Evolutionary conservation across 37 sponge, comb jelly and placozoan species (phyloP).

Genomic region (Aplysina aerophoba): DNA sequence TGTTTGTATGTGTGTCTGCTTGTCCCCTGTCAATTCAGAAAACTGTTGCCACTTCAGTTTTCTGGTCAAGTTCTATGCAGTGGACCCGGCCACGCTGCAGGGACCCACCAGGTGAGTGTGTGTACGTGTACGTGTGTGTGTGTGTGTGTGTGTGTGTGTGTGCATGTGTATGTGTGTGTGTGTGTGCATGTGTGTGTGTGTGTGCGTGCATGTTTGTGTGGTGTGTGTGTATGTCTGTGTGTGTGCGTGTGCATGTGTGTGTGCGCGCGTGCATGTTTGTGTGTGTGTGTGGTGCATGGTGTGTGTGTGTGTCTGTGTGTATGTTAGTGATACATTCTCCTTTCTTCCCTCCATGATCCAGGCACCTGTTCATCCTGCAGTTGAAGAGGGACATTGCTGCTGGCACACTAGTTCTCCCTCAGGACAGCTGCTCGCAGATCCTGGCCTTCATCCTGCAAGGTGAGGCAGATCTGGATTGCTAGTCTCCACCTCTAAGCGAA

Average conservation of each 20-base stretch:
- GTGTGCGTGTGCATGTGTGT: slow-evolving; percentile 8
- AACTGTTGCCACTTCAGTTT: slow-evolving; percentile 26
- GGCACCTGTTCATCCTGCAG: slow-evolving; percentile 63
- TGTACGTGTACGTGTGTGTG: too few relatives aligned
- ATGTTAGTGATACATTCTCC: background rate
- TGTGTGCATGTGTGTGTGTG: too few relatives aligned
- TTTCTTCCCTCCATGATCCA: background rate
- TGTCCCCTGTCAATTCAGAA: background rate
- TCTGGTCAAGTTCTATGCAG: slow-evolving; percentile 54
- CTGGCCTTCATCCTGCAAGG: slow-evolving; percentile 47
- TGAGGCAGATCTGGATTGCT: background rate
- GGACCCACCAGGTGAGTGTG: slow-evolving; percentile 25
- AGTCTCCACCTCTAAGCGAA: background rate
- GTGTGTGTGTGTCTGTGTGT: background rate
- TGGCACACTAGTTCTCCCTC: slow-evolving; percentile 30
- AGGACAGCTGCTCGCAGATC: slow-evolving; percentile 8
- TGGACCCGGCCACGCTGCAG: slow-evolving; percentile 40
- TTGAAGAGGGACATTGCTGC: slow-evolving; percentile 56
- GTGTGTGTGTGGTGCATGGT: background rate
- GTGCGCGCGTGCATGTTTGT: background rate
- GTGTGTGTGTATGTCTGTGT: slow-evolving; percentile 4
- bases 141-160: too few relatives aligned
- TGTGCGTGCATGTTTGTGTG: too few relatives aligned
- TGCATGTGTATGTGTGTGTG: too few relatives aligned
- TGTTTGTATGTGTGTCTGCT: background rate